Conservation (phyloP, 2,888 invertebrate species). For the Branchellion lobata region DNA sequence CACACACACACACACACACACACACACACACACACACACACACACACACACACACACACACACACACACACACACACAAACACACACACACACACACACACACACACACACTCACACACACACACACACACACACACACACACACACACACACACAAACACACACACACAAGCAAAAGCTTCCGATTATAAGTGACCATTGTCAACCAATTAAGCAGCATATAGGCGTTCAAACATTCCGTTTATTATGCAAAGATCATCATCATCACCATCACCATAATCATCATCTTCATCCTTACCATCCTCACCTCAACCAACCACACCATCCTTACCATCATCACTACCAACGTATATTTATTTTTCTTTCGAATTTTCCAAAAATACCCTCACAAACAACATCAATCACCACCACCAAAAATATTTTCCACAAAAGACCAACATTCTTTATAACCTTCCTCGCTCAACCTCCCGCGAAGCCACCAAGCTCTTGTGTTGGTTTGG, state of each 20-base stretch:
- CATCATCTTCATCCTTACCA: not conserved
- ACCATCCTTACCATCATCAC: not conserved
- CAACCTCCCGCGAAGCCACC: no score
- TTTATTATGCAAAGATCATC: not conserved
- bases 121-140: constrained; percentile 21
- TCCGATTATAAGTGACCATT: constrained; percentile 5
- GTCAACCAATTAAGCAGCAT: not conserved
- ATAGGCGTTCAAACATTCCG: constrained; percentile 9
- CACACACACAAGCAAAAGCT: not conserved
- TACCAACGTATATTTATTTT: no score
- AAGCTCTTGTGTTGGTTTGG: no score
- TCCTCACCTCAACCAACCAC: no score
- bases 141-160: constrained; percentile 17
- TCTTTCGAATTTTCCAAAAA: no score
- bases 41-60: constrained; percentile 27
- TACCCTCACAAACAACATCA: no score
- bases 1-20: constrained; percentile 16
- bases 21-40: constrained; percentile 21
- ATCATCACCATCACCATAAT: constrained; percentile 20
- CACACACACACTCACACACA: no score
- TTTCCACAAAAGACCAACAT: no score
- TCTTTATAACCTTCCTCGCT: no score
- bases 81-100: not conserved
- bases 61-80: constrained; percentile 4
- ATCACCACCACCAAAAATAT: no score